Evolutionary conservation across 2,797 vertebrate species (phyloP).

Genomic region (Triplophysa yarkandensis): DNA sequence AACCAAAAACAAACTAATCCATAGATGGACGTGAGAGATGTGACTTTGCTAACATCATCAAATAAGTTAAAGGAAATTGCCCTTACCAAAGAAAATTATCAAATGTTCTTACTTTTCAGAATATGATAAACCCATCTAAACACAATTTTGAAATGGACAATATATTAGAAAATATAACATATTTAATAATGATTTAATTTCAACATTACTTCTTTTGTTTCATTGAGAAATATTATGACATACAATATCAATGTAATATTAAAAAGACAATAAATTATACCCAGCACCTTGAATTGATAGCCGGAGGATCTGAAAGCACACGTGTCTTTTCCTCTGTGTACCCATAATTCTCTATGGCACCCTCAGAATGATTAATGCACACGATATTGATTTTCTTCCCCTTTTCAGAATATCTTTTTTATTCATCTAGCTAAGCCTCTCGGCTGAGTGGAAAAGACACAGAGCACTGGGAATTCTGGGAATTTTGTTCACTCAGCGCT

Average conservation of each 20-base stretch:
- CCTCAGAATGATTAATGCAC: conserved; percentile 88
- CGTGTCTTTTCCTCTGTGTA: conserved; percentile 75
- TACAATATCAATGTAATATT: not conserved
- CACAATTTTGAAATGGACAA: too few species aligned
- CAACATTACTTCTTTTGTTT: too few species aligned
- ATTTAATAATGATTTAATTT: too few species aligned
- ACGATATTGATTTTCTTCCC: conserved; percentile 85
- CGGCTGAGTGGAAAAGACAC: conserved; percentile 65
- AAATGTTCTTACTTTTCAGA: too few species aligned
- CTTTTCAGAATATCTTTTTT: conserved; percentile 66
- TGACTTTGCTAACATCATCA: too few species aligned
- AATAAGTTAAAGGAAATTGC: too few species aligned
- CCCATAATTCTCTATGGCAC: conserved; percentile 89
- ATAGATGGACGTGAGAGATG: too few species aligned
- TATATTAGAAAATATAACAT: too few species aligned
- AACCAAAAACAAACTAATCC: too few species aligned
- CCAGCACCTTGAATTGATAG: not conserved
- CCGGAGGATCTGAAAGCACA: conserved; percentile 47
- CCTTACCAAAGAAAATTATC: too few species aligned
- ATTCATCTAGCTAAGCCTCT: conserved; percentile 75
- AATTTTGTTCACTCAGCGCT: conserved; percentile 20
- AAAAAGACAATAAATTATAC: conserved; percentile 5
- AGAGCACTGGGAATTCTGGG: conserved; percentile 38
- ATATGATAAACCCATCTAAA: too few species aligned
- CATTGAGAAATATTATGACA: conserved; percentile 7